Base-by-base conservation (phyloP, 2,797 vertebrate genomes). In the Aphelocoma californica region DNA sequence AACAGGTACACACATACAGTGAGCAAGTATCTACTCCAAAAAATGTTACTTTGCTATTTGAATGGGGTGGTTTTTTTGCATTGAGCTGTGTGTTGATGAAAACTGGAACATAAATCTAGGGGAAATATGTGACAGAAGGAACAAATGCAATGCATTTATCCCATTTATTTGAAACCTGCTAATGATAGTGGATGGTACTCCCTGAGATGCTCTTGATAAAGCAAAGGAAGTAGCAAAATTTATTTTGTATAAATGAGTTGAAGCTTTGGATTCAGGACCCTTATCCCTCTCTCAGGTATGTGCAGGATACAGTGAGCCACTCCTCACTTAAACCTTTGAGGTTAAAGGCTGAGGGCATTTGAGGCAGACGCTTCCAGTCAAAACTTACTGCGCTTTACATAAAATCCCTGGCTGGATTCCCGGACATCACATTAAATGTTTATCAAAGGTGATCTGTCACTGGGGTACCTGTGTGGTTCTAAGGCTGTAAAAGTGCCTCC, bases 351-450 rank as follows among this genome's bases (percentile, higher is more conserved):
- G 69, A 67, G 60, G 81, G 62, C 25, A 17, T 54, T 88, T 81
- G 58, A 74, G 53, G 61, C 38, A 64, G 26, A 44, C 9, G 4
- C 28, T 77, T 90, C 23, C 13, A 81, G 86, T 92, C 79, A 84
- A 48, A 66, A 95, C 78, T 85, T 80, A 47, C 47, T 34, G 38
- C 36, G 69, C 54, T 67, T 84, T 84, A 62, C 54, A 34, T 86
- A 94, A 95, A 95, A 85, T 79, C 62, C 42, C 66, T 89, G 65
- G 72, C 83, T 90, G 80, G 42, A 56, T 85, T 90, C 92, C 72
- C 1, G 0, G 94, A 24, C 74, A 61, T 81, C 25, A 14, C 45
- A 34, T 81, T 47, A 81, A 85, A 70, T 40, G 47, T 56, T 97
- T 81, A 70, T 89, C 83, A 87, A 38, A 82, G 83, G 32, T 81